A percentile compares a stretch with the other conserved stretches of the same genome.
phyloP scores from a whole-genome alignment of 2,113 vertebrate species.

The Brachypodius melanocephalos region DNA sequence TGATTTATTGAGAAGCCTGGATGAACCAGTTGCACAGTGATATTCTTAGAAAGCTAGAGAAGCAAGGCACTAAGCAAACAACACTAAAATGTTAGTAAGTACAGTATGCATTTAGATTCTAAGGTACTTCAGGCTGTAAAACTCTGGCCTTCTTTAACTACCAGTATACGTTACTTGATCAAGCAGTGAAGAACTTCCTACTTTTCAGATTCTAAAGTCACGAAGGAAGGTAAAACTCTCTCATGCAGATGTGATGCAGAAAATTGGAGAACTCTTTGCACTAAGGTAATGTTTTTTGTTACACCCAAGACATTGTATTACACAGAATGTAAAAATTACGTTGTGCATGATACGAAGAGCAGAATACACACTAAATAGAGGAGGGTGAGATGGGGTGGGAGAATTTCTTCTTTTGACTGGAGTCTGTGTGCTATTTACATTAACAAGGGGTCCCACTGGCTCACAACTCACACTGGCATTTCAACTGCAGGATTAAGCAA shows the following conservation, averaged over 20 bases:
- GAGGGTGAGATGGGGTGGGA: rapidly evolving
- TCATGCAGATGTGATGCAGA: constrained; percentile 95
- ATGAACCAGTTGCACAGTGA: neutral
- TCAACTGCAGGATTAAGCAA: neutral
- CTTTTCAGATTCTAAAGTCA: constrained; percentile 85
- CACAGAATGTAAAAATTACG: neutral
- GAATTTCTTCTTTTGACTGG: neutral
- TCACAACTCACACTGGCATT: neutral
- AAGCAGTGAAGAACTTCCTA: neutral
- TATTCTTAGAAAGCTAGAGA: neutral
- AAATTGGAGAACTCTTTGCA: constrained; percentile 94
- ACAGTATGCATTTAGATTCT: neutral
- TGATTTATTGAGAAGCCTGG: neutral
- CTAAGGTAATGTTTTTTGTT: constrained; percentile 78
- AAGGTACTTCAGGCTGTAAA: neutral
- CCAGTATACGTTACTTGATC: neutral
- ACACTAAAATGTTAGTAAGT: neutral
- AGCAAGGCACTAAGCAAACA: neutral
- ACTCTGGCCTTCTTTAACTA: neutral
- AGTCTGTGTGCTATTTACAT: neutral
- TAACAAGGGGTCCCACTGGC: neutral
- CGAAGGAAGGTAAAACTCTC: constrained; percentile 90
- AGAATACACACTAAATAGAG: neutral
- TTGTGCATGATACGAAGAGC: neutral
- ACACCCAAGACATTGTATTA: neutral